Percentiles rank a stretch among this genome's conserved stretches.
phyloP scores from a whole-genome alignment of 2,797 vertebrate species.

The Danio aesculapii region DNA sequence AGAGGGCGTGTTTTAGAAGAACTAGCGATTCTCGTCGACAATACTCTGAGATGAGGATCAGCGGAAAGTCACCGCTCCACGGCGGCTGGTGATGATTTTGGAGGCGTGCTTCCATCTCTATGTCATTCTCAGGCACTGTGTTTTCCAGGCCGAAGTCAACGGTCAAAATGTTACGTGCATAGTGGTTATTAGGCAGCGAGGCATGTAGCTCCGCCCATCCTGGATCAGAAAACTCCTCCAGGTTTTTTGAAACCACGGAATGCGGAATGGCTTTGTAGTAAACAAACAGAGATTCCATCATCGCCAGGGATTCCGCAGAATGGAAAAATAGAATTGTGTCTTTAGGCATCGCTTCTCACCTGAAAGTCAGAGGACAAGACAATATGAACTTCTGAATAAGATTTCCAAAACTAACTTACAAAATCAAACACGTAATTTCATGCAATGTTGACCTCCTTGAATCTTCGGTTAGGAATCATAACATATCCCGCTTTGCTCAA shows the following conservation, averaged over 20 bases:
- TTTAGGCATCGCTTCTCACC: slow-evolving; percentile 84
- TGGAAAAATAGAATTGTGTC: slow-evolving; percentile 88
- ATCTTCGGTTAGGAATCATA: not conserved
- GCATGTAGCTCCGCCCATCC: slow-evolving; percentile 68
- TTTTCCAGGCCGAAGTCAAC: slow-evolving; percentile 86
- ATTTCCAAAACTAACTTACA: not conserved
- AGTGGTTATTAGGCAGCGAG: slow-evolving; percentile 69
- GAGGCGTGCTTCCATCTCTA: slow-evolving; percentile 61
- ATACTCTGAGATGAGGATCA: slow-evolving; percentile 86
- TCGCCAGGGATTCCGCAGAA: slow-evolving; percentile 84
- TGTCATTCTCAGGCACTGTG: slow-evolving; percentile 63
- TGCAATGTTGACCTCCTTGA: not conserved
- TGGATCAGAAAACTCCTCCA: slow-evolving; percentile 81
- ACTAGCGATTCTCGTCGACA: slow-evolving; percentile 92
- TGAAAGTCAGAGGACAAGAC: slow-evolving; percentile 58
- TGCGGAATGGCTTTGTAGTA: slow-evolving; percentile 79
- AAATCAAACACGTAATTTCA: too few relatives aligned
- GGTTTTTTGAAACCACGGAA: slow-evolving; percentile 70
- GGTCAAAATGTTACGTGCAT: slow-evolving; percentile 82
- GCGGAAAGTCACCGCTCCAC: slow-evolving; percentile 82
- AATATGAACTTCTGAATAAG: not conserved
- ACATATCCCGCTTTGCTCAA: not conserved
- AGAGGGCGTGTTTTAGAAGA: slow-evolving; percentile 81
- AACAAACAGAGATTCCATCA: slow-evolving; percentile 87
- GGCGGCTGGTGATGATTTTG: slow-evolving; percentile 64